Evolutionary conservation across 1,140 invertebrate species (phyloP).

Genomic region (Drosophila jambulina): DNA sequence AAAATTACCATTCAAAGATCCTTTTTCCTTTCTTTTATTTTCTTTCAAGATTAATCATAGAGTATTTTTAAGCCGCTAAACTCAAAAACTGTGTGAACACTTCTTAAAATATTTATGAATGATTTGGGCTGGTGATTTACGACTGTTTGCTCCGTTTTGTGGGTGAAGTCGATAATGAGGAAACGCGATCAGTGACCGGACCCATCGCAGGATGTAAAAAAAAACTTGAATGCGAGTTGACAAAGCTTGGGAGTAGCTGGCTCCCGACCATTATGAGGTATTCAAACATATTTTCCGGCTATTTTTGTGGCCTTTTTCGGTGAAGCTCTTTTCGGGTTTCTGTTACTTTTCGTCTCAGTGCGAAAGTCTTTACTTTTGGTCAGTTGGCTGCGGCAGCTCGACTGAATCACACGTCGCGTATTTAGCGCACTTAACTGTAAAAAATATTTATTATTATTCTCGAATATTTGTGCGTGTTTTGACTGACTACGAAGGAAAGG

Average conservation of each 20-base stretch:
- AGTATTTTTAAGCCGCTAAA: neutral
- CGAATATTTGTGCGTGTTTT: constrained; percentile 38
- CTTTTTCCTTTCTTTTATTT: too few species aligned
- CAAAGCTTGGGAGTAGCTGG: constrained; percentile 26
- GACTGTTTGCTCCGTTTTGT: constrained; percentile 8
- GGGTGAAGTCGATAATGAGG: constrained; percentile 12
- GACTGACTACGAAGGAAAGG: constrained; percentile 55
- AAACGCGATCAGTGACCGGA: constrained; percentile 10
- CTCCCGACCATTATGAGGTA: constrained; percentile 4
- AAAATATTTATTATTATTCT: constrained; percentile 20
- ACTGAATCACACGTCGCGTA: constrained; percentile 72
- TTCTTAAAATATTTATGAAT: constrained; percentile 32
- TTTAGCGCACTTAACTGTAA: constrained; percentile 64
- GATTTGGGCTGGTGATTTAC: constrained; percentile 15
- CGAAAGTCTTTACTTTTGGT: constrained; percentile 16
- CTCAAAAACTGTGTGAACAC: neutral
- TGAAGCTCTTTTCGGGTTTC: constrained; percentile 51
- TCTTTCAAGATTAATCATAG: neutral
- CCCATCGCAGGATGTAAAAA: constrained; percentile 13
- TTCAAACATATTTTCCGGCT: constrained; percentile 38
- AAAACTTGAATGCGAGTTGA: constrained; percentile 16
- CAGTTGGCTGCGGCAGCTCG: constrained; percentile 56
- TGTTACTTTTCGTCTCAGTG: constrained; percentile 21
- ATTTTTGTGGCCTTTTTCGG: constrained; percentile 21
- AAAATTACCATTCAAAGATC: too few species aligned